Percentiles rank a stretch among this genome's conserved stretches.
These are phyloP conservation scores for Apamea monoglypha DNA, from an alignment of 2,888 invertebrate genomes.

Conservation along the genomic window DNA sequence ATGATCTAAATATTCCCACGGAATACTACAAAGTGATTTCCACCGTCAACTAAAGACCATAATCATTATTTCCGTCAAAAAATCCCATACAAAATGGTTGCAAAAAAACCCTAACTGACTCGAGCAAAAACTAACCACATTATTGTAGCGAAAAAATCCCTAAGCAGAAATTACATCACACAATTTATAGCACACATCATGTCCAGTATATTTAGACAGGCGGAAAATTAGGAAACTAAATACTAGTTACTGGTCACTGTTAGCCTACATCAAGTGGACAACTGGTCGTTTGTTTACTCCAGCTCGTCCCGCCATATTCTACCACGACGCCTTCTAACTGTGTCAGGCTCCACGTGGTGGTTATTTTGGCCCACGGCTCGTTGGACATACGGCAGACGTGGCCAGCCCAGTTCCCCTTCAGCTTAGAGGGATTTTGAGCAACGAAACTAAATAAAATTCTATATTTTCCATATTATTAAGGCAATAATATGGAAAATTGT, in stretches of 20 bases:
- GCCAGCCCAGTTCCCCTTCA: not conserved
- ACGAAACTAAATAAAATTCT: not conserved
- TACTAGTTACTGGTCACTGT: not conserved
- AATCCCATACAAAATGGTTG: slow-evolving; percentile 3
- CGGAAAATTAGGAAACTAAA: slow-evolving; percentile 17
- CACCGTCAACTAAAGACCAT: not conserved
- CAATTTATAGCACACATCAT: slow-evolving; percentile 19
- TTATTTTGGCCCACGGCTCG: not conserved
- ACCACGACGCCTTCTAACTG: no score
- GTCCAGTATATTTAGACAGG: slow-evolving; percentile 22
- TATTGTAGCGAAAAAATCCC: slow-evolving; percentile 19
- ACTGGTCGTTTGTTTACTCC: not conserved
- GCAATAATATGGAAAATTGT: no score
- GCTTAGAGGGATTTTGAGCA: not conserved
- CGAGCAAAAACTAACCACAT: slow-evolving; percentile 37
- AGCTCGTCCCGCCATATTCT: not conserved
- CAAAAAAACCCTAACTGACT: slow-evolving; percentile 19
- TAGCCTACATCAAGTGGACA: not conserved
- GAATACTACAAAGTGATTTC: not conserved
- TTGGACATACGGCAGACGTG: not conserved
- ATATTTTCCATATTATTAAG: slow-evolving; percentile 16
- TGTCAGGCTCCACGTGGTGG: not conserved
- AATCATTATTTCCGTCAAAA: slow-evolving; percentile 15
- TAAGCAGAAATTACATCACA: slow-evolving; percentile 25
- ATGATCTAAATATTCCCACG: slow-evolving; percentile 5